A percentile compares a stretch with the other conserved stretches of the same genome.
Evolutionary conservation across 2,888 invertebrate species (phyloP).

Genomic region (Hanleya hanleyi): DNA sequence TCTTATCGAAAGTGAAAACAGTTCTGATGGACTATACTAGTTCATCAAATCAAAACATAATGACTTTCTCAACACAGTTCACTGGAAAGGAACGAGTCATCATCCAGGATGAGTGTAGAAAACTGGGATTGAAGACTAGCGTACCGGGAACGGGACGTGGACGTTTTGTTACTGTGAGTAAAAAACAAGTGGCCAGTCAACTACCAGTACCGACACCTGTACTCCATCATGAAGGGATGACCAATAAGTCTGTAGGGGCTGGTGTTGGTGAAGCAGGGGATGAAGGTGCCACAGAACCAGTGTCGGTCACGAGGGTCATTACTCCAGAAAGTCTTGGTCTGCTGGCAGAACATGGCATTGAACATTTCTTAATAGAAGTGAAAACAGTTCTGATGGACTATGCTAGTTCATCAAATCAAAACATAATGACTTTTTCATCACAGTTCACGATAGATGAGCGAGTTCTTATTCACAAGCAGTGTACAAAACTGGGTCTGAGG

Average conservation of each 20-base stretch:
- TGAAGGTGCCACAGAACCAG: too few relatives aligned
- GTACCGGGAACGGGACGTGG: conserved; percentile 75
- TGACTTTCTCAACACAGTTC: conserved; percentile 74
- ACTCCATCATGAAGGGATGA: too few relatives aligned
- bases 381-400: conserved; percentile 66
- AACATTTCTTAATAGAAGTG: conserved; percentile 60
- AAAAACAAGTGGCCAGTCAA: conserved; percentile 74
- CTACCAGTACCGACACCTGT: too few relatives aligned
- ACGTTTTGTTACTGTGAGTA: conserved; percentile 76
- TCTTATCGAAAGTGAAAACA: conserved; percentile 55
- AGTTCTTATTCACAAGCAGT: conserved; percentile 72
- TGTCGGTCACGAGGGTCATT: too few relatives aligned
- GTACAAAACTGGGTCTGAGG: conserved; percentile 74
- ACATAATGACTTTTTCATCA: conserved; percentile 73
- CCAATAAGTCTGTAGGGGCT: too few relatives aligned
- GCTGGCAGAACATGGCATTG: conserved; percentile 38
- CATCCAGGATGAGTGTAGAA: conserved; percentile 72
- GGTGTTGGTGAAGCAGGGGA: too few relatives aligned
- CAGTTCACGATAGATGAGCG: conserved; percentile 74
- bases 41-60: conserved; percentile 67
- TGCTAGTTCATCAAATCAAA: conserved; percentile 58
- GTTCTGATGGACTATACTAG: conserved; percentile 67
- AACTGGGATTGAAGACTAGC: conserved; percentile 75
- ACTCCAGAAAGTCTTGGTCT: too few relatives aligned
- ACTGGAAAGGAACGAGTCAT: conserved; percentile 73